phyloP scores from a whole-genome alignment of 2,797 vertebrate genomes.

The Cygnus olor region DNA sequence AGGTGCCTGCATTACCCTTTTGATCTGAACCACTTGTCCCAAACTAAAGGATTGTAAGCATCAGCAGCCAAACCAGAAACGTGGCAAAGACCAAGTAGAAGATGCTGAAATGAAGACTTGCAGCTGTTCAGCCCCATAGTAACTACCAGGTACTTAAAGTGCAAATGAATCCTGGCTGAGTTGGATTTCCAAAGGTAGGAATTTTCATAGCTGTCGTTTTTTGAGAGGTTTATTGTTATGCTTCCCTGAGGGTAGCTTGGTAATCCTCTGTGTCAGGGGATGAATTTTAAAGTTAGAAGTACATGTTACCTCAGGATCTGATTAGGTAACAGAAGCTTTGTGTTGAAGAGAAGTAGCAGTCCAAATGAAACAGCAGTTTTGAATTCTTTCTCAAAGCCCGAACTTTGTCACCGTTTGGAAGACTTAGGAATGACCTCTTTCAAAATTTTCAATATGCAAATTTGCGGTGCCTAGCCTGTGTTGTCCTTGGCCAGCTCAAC shows the following conservation, averaged over 20 bases:
- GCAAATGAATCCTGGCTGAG: neutral
- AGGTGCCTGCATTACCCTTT: neutral
- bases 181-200: neutral
- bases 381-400: neutral
- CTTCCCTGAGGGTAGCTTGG: neutral
- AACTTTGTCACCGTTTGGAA: neutral
- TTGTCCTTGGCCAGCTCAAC: neutral
- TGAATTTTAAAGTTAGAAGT: neutral
- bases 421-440: neutral
- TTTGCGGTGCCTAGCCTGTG: neutral
- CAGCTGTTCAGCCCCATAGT: fast-evolving
- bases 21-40: neutral
- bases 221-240: neutral
- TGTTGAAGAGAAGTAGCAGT: neutral
- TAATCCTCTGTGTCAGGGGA: neutral
- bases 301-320: neutral
- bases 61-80: neutral
- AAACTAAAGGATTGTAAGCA: neutral
- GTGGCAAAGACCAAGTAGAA: neutral
- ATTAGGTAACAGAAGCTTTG: neutral
- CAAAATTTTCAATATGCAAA: neutral
- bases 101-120: neutral
- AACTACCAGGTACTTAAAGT: neutral
- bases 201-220: neutral
- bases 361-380: neutral